These are phyloP conservation scores for Denticeps clupeoides DNA, from an alignment of 2,797 vertebrate species.

Conservation along the genomic window DNA sequence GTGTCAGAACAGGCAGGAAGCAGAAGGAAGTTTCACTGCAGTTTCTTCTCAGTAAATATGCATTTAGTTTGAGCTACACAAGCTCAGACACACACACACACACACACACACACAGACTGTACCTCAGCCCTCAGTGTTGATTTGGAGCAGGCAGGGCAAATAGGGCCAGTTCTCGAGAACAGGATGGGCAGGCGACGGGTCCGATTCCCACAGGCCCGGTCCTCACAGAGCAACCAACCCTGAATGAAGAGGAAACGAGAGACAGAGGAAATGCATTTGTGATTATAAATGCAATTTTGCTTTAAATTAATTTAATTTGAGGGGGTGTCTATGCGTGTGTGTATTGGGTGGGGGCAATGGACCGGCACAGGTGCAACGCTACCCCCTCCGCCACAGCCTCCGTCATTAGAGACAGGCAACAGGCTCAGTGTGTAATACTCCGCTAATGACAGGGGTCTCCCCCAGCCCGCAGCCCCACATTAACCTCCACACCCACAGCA, in stretches of 20 bases:
- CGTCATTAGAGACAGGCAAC: slow-evolving; percentile 58
- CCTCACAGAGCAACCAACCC: slow-evolving; percentile 92
- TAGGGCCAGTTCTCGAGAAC: slow-evolving; percentile 80
- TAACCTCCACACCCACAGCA: slow-evolving; percentile 39
- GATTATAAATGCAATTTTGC: slow-evolving; percentile 10
- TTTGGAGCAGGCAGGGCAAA: slow-evolving; percentile 78
- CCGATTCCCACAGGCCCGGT: slow-evolving; percentile 78
- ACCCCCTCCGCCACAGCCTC: slow-evolving; percentile 34
- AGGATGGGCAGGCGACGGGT: slow-evolving; percentile 74
- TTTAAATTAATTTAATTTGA: slow-evolving; percentile 18
- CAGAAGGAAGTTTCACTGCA: too few species aligned
- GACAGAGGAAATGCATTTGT: neutral
- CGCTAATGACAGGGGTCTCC: slow-evolving; percentile 61
- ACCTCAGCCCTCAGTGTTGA: slow-evolving; percentile 81
- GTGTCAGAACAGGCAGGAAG: slow-evolving; percentile 11
- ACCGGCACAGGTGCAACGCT: slow-evolving; percentile 63
- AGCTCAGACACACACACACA: neutral
- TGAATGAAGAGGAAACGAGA: slow-evolving; percentile 28
- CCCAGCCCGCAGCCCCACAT: slow-evolving; percentile 32
- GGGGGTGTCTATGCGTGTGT: slow-evolving; percentile 19
- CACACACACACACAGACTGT: neutral
- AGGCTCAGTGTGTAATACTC: slow-evolving; percentile 55
- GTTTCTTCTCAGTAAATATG: neutral
- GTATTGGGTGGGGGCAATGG: slow-evolving; percentile 36
- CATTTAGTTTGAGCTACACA: too few species aligned